phyloP scores from a whole-genome alignment of 2,888 invertebrate species.

The Nomada fabriciana region DNA sequence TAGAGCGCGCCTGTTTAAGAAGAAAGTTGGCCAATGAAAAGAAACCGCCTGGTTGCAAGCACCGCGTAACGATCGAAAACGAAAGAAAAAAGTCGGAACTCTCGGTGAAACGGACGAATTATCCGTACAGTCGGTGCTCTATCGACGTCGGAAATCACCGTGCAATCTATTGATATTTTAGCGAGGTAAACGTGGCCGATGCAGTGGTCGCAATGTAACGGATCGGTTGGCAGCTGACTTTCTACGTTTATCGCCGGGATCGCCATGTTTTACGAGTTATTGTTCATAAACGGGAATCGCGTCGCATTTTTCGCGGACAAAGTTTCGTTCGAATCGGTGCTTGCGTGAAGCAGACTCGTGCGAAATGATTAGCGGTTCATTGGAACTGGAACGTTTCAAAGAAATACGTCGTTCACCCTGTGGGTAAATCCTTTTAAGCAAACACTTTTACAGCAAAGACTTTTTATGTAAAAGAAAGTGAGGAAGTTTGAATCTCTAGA shows the following conservation, averaged over 20 bases:
- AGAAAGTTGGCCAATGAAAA: constrained; percentile 38
- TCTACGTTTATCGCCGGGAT: constrained; percentile 52
- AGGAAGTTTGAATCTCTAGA: too few species aligned
- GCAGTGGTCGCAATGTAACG: constrained; percentile 39
- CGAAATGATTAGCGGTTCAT: constrained; percentile 47
- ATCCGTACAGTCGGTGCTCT: not conserved
- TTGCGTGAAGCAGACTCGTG: not conserved
- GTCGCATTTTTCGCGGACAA: constrained; percentile 9
- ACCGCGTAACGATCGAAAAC: constrained; percentile 16
- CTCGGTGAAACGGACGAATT: constrained; percentile 6
- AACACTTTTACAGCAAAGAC: too few species aligned
- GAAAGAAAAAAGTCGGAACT: not conserved
- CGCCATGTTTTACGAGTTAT: not conserved
- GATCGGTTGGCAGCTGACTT: constrained; percentile 60
- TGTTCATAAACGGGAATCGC: not conserved
- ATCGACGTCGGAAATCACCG: not conserved
- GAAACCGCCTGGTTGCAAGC: constrained; percentile 1
- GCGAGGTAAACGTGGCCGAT: constrained; percentile 6
- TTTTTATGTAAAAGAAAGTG: too few species aligned
- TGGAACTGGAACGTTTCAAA: not conserved
- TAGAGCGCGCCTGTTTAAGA: constrained; percentile 35
- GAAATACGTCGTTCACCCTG: not conserved
- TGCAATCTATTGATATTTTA: not conserved
- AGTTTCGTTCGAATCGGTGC: not conserved
- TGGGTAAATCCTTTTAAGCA: too few species aligned